Base-by-base conservation (phyloP, 2,797 vertebrate species). In the Gymnodraco acuticeps region DNA sequence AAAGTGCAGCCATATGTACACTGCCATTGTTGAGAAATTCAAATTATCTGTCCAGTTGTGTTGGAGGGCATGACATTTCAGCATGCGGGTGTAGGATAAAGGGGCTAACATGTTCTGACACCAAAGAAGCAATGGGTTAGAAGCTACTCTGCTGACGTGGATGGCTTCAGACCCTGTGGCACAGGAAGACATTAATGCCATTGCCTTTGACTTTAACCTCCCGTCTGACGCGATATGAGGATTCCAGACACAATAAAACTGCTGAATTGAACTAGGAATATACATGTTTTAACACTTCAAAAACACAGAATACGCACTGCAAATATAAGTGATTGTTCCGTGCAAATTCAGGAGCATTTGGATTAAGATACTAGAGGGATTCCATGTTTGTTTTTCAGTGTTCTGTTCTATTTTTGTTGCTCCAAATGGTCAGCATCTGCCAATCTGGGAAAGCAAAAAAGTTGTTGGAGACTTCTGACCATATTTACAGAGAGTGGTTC, bases 391-490 rank as follows among this genome's bases (percentile, higher is more conserved):
- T 87, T 82, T 81, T 79, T 81, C 74, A 87, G 78, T 80, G 87
- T 90, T 81, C 27, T 27, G 27, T 27, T 27, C 27, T 27, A 27
- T 80, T 87, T 90, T 81, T 64, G 47, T 86, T 72, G 56, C 83
- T 87, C 81, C 85, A 89, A 88, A 85, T 92, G 77, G 82, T 81
- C 85, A 81, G 85, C 86, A 89, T 85, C 83, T 90, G 83, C 76
- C 84, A 90, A 78, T 90, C 84, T 89, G 85, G 78, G 82, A 87
- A 87, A 75, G 77, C 63, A 77, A 85, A 84, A 83, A 93, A 89
- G 86, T 91, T 89, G 86, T 87, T 81, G 70, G 77, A 87, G 90
- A 89, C 86, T 87, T 90, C 75, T 82, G 86, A 90, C 74, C 88
- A 88, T 88, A 87, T 90, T 91, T 90, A 85, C 77, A 81, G 75